Percentiles rank a stretch among this genome's conserved stretches.
Conservation (phyloP, 2,888 invertebrate species). For the Ophion costatus region DNA sequence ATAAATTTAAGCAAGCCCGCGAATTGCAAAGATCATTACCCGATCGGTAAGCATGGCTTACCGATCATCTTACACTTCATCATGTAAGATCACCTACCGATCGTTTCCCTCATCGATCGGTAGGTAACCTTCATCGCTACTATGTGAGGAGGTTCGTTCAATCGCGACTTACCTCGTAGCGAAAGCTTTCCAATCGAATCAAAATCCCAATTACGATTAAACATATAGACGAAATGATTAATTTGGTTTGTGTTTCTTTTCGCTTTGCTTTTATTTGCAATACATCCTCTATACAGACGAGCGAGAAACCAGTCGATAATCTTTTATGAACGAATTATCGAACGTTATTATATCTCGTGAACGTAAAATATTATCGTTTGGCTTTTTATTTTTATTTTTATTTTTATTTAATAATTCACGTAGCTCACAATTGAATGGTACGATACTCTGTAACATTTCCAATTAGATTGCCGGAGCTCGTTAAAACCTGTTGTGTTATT, state of each 20-base stretch:
- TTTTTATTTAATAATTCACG: conserved; percentile 17
- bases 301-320: conserved; percentile 7
- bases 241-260: neutral
- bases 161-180: no score
- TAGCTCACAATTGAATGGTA: neutral
- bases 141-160: neutral
- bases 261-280: neutral
- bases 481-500: conserved; percentile 47
- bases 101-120: neutral
- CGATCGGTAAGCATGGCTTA: no score
- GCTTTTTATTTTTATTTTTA: neutral
- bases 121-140: neutral
- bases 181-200: no score
- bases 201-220: neutral
- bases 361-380: conserved; percentile 23
- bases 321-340: conserved; percentile 30
- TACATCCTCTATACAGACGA: neutral
- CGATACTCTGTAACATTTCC: conserved; percentile 19
- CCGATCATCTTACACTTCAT: no score
- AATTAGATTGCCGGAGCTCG: conserved; percentile 22
- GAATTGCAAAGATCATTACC: no score
- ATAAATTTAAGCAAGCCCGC: no score
- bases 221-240: neutral
- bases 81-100: no score
- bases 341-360: neutral